Evolutionary conservation across 1,140 invertebrate genomes (phyloP), one percentile per base, ranked within the genome.

Genomic region (Thalassaphorura encarpata): DNA sequence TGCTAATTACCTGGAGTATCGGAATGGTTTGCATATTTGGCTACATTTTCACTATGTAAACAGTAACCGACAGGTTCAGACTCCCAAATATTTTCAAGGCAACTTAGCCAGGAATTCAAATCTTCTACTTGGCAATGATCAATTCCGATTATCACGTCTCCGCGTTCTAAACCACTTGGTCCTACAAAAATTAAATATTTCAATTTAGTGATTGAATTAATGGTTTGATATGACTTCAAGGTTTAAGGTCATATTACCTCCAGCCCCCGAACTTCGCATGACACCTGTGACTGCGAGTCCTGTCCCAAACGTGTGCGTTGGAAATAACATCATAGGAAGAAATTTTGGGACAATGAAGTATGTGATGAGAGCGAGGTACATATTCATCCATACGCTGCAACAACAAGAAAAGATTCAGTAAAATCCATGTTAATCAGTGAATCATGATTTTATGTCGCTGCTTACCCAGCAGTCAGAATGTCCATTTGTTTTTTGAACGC

Each of bases 381-480:
- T n/a, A 46, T 65, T 65, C 63, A 62, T 65, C 63, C 63, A 65
- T n/a, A 65, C 63, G n/a, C n/a, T n/a, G n/a, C n/a, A n/a, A n/a
- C n/a, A n/a, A n/a, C n/a, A n/a, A n/a, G n/a, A n/a, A n/a, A n/a
- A n/a, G n/a, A 46, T 65, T 65, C 63, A 62, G 62, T 60, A 60
- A 65, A 15, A 65, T 60, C n/a, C n/a, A n/a, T n/a, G n/a, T n/a
- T n/a, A n/a, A n/a, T 57, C 61, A 5, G 61, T 4, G 45, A 15
- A 24, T 27, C 18, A 21, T 46, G n/a, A 26, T 46, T 24, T 23
- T 46, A 24, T 23, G 6, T 11, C 19, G 11, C 5, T 18, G n/a
- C 40, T 15, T 42, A 42, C n/a, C 50, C 50, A 11, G 50, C 50
- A 3, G 56, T 54, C 1, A 64, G 39, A 53, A 64, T 64, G 24